Evolutionary conservation across 2,113 vertebrate genomes (phyloP).

Genomic region (Pangasianodon hypophthalmus): DNA sequence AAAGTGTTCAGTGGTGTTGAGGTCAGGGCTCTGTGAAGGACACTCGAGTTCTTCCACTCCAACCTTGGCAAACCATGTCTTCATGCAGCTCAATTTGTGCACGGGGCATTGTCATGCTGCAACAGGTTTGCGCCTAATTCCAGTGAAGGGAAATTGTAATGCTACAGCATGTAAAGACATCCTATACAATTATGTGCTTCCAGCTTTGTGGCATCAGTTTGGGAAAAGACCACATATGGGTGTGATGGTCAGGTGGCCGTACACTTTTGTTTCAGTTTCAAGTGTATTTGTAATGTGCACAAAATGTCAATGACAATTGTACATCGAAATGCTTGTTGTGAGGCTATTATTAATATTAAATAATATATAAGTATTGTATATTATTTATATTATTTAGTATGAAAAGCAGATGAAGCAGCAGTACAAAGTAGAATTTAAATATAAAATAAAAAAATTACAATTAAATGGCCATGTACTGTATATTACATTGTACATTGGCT

Average conservation of each 20-base stretch:
- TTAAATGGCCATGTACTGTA: background rate
- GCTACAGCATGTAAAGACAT: background rate
- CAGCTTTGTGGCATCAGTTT: background rate
- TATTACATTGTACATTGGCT: background rate
- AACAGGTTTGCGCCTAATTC: background rate
- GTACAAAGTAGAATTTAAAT: too few species aligned
- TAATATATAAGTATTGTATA: too few species aligned
- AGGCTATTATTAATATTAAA: too few species aligned
- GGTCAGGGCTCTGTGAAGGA: background rate
- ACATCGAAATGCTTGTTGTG: too few species aligned
- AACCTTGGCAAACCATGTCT: background rate
- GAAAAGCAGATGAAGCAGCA: too few species aligned
- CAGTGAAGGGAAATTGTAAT: background rate
- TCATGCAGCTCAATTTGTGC: background rate
- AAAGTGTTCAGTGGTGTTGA: background rate
- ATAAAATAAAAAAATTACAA: too few species aligned
- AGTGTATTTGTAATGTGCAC: too few species aligned
- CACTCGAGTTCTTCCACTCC: background rate
- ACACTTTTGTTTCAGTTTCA: too few species aligned
- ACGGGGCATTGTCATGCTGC: background rate
- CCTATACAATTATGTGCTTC: background rate
- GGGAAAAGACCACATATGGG: background rate
- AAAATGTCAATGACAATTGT: too few species aligned
- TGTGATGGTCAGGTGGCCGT: background rate
- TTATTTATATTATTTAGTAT: too few species aligned